Evolutionary conservation across 2,797 vertebrate genomes (phyloP), one percentile per base, ranked within the genome.

Genomic region (Xenops minutus): DNA sequence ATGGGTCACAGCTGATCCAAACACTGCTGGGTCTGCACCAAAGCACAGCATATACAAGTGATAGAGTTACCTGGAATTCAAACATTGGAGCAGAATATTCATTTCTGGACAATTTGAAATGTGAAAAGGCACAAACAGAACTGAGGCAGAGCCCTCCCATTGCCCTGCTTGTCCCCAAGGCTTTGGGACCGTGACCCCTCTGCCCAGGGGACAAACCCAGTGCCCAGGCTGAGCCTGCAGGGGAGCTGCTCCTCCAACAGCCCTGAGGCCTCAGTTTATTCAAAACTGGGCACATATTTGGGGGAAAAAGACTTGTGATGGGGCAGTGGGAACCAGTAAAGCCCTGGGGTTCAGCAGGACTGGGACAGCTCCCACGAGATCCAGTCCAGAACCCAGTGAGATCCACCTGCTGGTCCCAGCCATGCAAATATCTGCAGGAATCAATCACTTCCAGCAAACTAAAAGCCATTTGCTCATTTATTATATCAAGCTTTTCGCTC

Each of bases 401-500:
- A 73, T 63, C 46, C 48, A 14, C 3, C 5, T 15, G 18, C 36
- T 7, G 2, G 0, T 56, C 52, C 64, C 73, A 83, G 68, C 61
- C 58, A 26, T 34, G 41, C 62, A 46, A 26, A 22, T 6, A 8
- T 19, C 76, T 5, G 2, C 67, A 84, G 75, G 74, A 93, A 75
- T 64, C 64, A 63, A 39, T 19, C 27, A 22, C 32, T 87, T 36
- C 52, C 13, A 61, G 37, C 49, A 89, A 91, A 55, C 49, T 9
- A 80, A 93, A 77, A 68, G 36, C 12, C 61, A 49, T 44, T 80
- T 78, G 17, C 30, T 88, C 54, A 6, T 27, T 91, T 93, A 8
- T n/a, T 92, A 87, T 23, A 44, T 64, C 56, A 66, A 59, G 36
- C 13, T 92, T 88, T 84, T 20, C 83, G 92, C 41, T 41, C 43